These are phyloP conservation scores for Pleuronectes platessa DNA, from an alignment of 2,113 vertebrate species.

Conservation along the genomic window DNA sequence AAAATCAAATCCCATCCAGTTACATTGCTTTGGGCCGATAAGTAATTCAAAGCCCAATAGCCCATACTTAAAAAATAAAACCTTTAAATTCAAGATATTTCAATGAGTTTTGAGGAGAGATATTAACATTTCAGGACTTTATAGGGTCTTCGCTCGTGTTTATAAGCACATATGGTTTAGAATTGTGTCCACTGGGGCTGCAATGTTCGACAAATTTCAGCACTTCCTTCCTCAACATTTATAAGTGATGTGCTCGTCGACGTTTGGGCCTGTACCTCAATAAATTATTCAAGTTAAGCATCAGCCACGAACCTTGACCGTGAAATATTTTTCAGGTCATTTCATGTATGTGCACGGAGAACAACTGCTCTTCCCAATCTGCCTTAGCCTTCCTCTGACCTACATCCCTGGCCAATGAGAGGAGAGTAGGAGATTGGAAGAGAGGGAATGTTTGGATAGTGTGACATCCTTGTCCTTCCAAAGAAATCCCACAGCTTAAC, in stretches of 20 bases:
- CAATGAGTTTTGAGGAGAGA: too few species aligned
- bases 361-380: constrained; percentile 37
- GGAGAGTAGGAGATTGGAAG: background rate
- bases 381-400: constrained; percentile 64
- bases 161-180: background rate
- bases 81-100: too few species aligned
- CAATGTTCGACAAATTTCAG: background rate
- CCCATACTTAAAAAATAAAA: too few species aligned
- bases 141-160: background rate
- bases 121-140: background rate
- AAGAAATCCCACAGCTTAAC: constrained; percentile 57
- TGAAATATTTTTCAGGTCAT: background rate
- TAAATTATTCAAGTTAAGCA: background rate
- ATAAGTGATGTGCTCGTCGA: background rate
- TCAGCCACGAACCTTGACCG: background rate
- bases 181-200: background rate
- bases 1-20: background rate
- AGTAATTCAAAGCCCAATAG: background rate
- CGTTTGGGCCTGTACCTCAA: background rate
- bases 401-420: constrained; percentile 63
- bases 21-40: background rate
- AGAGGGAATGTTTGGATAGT: constrained; percentile 45
- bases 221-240: background rate
- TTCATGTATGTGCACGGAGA: constrained; percentile 20
- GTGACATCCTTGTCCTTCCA: constrained; percentile 41